Evolutionary conservation across 1,140 invertebrate species (phyloP).

Genomic region (Polypedilum pembai): DNA sequence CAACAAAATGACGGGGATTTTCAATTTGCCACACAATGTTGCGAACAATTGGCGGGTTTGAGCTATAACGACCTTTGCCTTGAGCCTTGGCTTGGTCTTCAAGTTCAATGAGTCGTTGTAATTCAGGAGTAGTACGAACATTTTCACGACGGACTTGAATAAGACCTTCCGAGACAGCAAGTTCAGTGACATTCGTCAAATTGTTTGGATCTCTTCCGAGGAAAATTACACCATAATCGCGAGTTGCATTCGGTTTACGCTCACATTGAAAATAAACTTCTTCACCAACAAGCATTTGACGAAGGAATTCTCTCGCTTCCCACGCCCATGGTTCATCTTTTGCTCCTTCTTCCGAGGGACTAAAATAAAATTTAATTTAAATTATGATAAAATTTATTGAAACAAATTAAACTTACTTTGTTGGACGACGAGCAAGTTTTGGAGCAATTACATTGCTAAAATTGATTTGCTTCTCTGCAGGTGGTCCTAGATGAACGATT

Average conservation of each 20-base stretch:
- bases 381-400: slow-evolving; percentile 26
- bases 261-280: slow-evolving; percentile 73
- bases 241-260: slow-evolving; percentile 61
- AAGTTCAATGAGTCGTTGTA: slow-evolving; percentile 67
- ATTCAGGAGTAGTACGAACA: slow-evolving; percentile 57
- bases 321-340: slow-evolving; percentile 92
- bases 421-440: slow-evolving; percentile 72
- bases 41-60: slow-evolving; percentile 50
- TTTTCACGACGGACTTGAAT: slow-evolving; percentile 74
- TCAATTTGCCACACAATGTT: slow-evolving; percentile 83
- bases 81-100: slow-evolving; percentile 84
- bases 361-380: slow-evolving; percentile 21
- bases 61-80: slow-evolving; percentile 78
- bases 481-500: slow-evolving; percentile 47
- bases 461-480: slow-evolving; percentile 82
- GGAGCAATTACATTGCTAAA: slow-evolving; percentile 88
- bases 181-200: slow-evolving; percentile 81
- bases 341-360: slow-evolving; percentile 49
- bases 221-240: slow-evolving; percentile 84
- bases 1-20: slow-evolving; percentile 72
- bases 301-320: slow-evolving; percentile 90
- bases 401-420: slow-evolving; percentile 47
- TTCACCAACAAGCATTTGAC: slow-evolving; percentile 86
- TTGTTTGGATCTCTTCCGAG: slow-evolving; percentile 68
- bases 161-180: slow-evolving; percentile 78